A percentile compares a stretch with the other conserved stretches of the same genome.
phyloP scores from a whole-genome alignment of 2,888 invertebrate genomes.

The Spilosoma lubricipeda region DNA sequence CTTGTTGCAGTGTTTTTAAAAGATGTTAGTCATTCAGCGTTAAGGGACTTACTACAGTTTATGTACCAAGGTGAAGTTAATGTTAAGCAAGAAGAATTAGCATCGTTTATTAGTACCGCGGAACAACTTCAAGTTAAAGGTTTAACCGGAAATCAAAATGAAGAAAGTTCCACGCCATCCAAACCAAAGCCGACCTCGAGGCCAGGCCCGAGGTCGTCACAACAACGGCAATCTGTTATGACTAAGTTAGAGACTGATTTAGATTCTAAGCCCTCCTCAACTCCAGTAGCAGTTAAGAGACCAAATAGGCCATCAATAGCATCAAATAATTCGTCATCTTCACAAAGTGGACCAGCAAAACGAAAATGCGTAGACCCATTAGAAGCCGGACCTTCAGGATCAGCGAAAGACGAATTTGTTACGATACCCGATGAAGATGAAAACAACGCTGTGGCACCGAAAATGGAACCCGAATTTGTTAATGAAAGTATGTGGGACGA shows the following conservation, averaged over 20 bases:
- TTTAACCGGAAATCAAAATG: conserved; percentile 88
- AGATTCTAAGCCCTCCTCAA: conserved; percentile 88
- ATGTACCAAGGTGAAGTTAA: conserved; percentile 91
- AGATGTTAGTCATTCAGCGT: conserved; percentile 89
- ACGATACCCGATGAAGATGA: conserved; percentile 85
- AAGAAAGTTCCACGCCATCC: conserved; percentile 86
- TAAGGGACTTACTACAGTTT: conserved; percentile 90
- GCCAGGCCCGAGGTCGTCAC: conserved; percentile 89
- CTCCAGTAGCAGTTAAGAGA: conserved; percentile 87
- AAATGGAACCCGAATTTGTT: conserved; percentile 89
- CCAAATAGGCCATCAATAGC: conserved; percentile 88
- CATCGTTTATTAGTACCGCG: conserved; percentile 90
- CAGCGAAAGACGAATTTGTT: conserved; percentile 83
- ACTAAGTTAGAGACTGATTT: conserved; percentile 88
- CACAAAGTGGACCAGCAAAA: conserved; percentile 86
- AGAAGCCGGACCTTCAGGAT: conserved; percentile 87
- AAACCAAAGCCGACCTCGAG: conserved; percentile 86
- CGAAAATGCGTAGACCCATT: conserved; percentile 87
- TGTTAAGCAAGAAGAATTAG: conserved; percentile 90
- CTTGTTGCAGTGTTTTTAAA: conserved; percentile 88
- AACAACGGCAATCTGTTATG: conserved; percentile 87
- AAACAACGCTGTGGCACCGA: conserved; percentile 87
- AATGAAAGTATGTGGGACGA: conserved; percentile 87
- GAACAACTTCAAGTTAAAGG: conserved; percentile 91
- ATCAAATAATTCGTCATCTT: conserved; percentile 87